A percentile compares a stretch with the other conserved stretches of the same genome.
phyloP scores from a whole-genome alignment of 2,113 vertebrate genomes.

The Cygnus buccinator region DNA sequence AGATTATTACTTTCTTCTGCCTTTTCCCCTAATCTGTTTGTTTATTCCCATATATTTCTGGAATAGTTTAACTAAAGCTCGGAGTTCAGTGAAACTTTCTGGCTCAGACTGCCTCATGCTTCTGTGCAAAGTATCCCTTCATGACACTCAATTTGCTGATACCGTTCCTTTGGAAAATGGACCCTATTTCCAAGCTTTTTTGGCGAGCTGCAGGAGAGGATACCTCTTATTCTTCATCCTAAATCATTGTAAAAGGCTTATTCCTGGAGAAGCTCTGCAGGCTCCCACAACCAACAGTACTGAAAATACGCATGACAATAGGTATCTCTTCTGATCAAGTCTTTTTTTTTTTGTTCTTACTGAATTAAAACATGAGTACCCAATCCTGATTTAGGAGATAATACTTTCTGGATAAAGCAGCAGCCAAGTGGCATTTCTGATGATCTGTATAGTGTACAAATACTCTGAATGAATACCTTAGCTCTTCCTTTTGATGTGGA shows the following conservation, averaged over 20 bases:
- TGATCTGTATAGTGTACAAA: neutral
- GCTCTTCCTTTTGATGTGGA: neutral
- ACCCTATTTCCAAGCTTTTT: neutral
- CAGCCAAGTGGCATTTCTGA: neutral
- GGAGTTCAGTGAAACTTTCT: constrained; percentile 46
- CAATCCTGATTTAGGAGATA: neutral
- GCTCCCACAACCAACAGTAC: neutral
- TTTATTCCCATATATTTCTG: constrained; percentile 68
- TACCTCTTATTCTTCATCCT: neutral
- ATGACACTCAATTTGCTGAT: neutral
- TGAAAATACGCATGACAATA: neutral
- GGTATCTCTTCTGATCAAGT: neutral
- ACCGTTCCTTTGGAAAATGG: neutral
- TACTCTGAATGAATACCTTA: neutral
- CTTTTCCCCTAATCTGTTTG: constrained; percentile 55
- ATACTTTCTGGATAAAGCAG: neutral
- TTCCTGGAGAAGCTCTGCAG: neutral
- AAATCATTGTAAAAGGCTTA: neutral
- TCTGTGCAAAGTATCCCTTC: constrained; percentile 16
- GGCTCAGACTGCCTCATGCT: neutral
- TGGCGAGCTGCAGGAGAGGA: neutral
- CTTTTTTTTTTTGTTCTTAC: neutral
- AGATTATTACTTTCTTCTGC: constrained; percentile 58
- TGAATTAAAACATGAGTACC: neutral
- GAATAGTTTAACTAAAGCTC: constrained; percentile 23